A percentile compares a stretch with the other conserved stretches of the same genome.
Conservation (phyloP, 2,797 vertebrate genomes). For the Percopsis omiscomaycus region DNA sequence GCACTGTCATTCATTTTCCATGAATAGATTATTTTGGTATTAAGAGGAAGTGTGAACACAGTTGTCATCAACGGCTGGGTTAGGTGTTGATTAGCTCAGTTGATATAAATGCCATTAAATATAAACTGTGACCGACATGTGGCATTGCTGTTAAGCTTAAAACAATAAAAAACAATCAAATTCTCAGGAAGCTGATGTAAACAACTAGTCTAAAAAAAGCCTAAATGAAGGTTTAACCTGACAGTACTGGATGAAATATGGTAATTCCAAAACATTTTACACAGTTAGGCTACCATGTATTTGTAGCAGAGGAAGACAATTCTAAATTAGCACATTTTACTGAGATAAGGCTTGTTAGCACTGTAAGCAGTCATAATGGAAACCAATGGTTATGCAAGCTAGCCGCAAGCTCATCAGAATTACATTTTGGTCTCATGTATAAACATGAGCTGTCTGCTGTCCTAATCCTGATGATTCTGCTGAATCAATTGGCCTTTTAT, state of each 20-base stretch:
- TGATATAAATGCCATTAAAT: not conserved
- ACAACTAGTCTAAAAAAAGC: not conserved
- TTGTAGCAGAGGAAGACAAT: too few relatives aligned
- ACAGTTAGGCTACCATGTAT: too few relatives aligned
- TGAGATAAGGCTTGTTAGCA: constrained; percentile 41
- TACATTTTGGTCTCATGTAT: constrained; percentile 66
- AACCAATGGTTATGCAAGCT: constrained; percentile 32
- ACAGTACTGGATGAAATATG: too few relatives aligned
- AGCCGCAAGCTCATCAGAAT: constrained; percentile 58
- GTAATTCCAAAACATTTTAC: too few relatives aligned
- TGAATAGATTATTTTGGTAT: not conserved
- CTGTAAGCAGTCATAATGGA: constrained; percentile 53
- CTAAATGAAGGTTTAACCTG: constrained; percentile 1
- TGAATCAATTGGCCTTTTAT: constrained; percentile 61
- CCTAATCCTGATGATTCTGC: constrained; percentile 61
- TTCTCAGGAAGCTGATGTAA: not conserved
- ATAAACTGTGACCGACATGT: not conserved
- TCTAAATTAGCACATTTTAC: constrained; percentile 13
- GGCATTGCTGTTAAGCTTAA: not conserved
- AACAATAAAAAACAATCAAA: too few relatives aligned
- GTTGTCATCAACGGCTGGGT: constrained; percentile 17
- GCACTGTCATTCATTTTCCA: constrained; percentile 21
- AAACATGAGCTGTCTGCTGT: constrained; percentile 64
- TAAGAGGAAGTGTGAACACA: constrained; percentile 7
- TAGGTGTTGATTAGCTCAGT: constrained; percentile 34